A percentile compares a stretch with the other conserved stretches of the same genome.
phyloP scores from a whole-genome alignment of 30 jellyfish, hydroid and myxozoan species.

The Cassiopea xamachana region DNA sequence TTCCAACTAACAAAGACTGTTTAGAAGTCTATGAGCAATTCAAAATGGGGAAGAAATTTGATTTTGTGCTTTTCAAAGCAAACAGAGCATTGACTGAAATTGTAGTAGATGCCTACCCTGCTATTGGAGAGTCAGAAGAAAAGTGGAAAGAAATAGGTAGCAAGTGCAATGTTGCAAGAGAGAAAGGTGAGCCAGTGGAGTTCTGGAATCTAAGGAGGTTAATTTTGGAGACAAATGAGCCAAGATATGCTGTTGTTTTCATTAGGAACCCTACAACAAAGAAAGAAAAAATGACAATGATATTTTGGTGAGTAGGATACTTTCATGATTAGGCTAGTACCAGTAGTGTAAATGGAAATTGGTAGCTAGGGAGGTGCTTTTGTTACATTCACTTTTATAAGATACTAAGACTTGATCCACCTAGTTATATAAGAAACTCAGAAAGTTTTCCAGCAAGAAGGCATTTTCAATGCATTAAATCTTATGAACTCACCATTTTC shows the following conservation, averaged over 20 bases:
- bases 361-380: too few species aligned
- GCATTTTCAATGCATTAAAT: too few species aligned
- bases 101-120: conserved; percentile 12
- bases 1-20: conserved; percentile 8
- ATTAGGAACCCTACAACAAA: background rate
- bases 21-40: conserved; percentile 22
- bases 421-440: too few species aligned
- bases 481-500: too few species aligned
- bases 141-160: conserved; percentile 33
- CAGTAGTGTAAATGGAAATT: background rate
- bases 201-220: conserved; percentile 62
- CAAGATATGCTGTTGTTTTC: conserved; percentile 39
- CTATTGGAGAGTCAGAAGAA: conserved; percentile 49
- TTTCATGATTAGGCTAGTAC: background rate
- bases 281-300: conserved; percentile 3
- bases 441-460: too few species aligned
- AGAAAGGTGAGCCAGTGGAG: conserved; percentile 62
- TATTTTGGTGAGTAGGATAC: conserved; percentile 33
- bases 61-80: conserved; percentile 44
- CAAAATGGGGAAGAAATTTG: conserved; percentile 39
- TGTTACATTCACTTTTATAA: too few species aligned
- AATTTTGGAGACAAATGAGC: conserved; percentile 25
- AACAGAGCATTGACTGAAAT: conserved; percentile 10
- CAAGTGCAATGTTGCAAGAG: conserved; percentile 25
- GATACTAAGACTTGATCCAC: too few species aligned